A percentile compares a stretch with the other conserved stretches of the same genome.
These are phyloP conservation scores for Lydus trimaculatus DNA, from an alignment of 2,888 invertebrate species.

Conservation along the genomic window DNA sequence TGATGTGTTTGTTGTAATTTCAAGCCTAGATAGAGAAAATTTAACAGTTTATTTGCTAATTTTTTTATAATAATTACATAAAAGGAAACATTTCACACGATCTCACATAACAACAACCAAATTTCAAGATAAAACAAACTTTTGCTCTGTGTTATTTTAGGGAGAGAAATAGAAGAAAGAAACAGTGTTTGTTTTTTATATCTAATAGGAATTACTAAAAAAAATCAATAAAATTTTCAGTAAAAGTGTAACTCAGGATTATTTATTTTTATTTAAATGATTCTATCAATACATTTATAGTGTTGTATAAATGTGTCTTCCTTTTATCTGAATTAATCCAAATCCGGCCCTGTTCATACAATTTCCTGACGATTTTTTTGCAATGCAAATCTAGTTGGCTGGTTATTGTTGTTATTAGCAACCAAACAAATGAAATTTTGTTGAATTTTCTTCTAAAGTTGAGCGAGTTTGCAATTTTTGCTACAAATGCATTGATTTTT, in stretches of 20 bases:
- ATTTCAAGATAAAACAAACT: slow-evolving; percentile 29
- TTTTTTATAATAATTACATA: slow-evolving; percentile 26
- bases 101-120: slow-evolving; percentile 44
- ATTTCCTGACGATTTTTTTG: too few relatives aligned
- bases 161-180: slow-evolving; percentile 60
- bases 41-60: slow-evolving; percentile 19
- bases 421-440: slow-evolving; percentile 29
- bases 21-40: not conserved
- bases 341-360: slow-evolving; percentile 18
- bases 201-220: slow-evolving; percentile 67
- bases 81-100: slow-evolving; percentile 55
- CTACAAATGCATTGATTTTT: slow-evolving; percentile 16
- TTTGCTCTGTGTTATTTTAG: slow-evolving; percentile 65
- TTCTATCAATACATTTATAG: slow-evolving; percentile 28
- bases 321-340: not conserved
- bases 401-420: slow-evolving; percentile 3
- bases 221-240: slow-evolving; percentile 64
- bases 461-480: slow-evolving; percentile 2
- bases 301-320: slow-evolving; percentile 10
- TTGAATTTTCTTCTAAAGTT: slow-evolving; percentile 10
- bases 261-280: slow-evolving; percentile 16
- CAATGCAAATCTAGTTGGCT: slow-evolving; percentile 18
- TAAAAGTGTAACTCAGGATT: slow-evolving; percentile 47
- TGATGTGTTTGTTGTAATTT: too few relatives aligned
- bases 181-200: slow-evolving; percentile 70